Conservation (phyloP, 2,888 invertebrate genomes). For the Leucophenga maculata region DNA sequence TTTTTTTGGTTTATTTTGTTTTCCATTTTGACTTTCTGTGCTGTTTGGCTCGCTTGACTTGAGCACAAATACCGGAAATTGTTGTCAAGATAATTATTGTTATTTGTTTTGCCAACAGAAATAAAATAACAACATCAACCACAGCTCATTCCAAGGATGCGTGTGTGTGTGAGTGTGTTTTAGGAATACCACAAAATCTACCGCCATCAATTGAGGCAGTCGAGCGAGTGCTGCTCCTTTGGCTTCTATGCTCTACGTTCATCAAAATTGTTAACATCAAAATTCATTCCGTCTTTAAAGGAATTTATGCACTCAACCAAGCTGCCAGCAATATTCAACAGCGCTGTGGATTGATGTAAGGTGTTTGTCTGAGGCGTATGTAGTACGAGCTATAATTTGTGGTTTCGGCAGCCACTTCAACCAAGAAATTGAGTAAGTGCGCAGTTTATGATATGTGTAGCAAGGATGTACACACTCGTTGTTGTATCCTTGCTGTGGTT, state of each 20-base stretch:
- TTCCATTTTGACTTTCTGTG: not conserved
- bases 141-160: constrained; percentile 13
- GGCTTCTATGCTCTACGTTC: constrained; percentile 50
- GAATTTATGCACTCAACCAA: constrained; percentile 19
- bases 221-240: constrained; percentile 21
- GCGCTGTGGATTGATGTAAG: not conserved
- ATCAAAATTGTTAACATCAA: constrained; percentile 58
- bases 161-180: constrained; percentile 1
- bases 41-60: constrained; percentile 58
- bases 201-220: constrained; percentile 23
- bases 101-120: constrained; percentile 64
- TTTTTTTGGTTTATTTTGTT: constrained; percentile 11
- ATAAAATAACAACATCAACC: constrained; percentile 38
- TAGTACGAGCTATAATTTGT: constrained; percentile 46
- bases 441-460: not conserved
- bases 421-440: not conserved
- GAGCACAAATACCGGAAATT: constrained; percentile 71
- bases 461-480: no score
- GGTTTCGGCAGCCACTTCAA: constrained; percentile 35
- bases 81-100: constrained; percentile 73
- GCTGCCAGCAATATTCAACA: constrained; percentile 7
- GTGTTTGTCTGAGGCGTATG: constrained; percentile 17
- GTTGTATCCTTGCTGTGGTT: no score
- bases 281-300: constrained; percentile 35
- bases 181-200: not conserved